These are phyloP conservation scores for Grammomys dolichurus DNA, from an alignment of 2,113 vertebrate species.

Conservation along the genomic window DNA sequence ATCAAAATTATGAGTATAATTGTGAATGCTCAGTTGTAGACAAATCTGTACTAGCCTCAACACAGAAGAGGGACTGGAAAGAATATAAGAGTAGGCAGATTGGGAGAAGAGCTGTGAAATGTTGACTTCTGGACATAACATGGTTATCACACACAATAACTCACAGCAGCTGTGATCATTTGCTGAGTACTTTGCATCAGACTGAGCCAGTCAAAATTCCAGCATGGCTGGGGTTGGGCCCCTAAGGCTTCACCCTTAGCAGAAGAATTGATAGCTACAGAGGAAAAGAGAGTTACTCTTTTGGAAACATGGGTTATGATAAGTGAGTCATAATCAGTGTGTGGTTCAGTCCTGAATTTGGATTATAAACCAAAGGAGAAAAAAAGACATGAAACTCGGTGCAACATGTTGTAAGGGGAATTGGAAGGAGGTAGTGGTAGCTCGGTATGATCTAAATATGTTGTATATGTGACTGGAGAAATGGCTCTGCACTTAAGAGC, in stretches of 20 bases:
- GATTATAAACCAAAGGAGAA: background rate
- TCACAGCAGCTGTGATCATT: background rate
- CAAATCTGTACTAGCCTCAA: background rate
- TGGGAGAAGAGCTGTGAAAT: background rate
- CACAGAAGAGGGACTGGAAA: background rate
- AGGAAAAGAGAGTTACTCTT: background rate
- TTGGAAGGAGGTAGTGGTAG: background rate
- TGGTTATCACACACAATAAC: background rate
- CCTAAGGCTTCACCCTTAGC: background rate
- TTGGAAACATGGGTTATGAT: background rate
- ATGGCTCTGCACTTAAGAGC: background rate
- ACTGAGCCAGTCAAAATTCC: background rate
- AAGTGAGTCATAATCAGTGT: background rate
- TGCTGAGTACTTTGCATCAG: background rate
- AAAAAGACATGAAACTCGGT: background rate
- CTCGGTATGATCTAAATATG: background rate
- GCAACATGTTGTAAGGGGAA: background rate
- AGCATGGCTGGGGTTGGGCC: background rate
- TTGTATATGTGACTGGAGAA: background rate
- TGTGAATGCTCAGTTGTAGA: background rate
- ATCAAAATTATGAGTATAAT: background rate
- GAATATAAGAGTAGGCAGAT: background rate
- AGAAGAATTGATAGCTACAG: background rate
- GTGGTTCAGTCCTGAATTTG: background rate
- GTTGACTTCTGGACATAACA: background rate